These are phyloP conservation scores for Sciurus niger DNA, from an alignment of 2,113 vertebrate species.

Conservation along the genomic window DNA sequence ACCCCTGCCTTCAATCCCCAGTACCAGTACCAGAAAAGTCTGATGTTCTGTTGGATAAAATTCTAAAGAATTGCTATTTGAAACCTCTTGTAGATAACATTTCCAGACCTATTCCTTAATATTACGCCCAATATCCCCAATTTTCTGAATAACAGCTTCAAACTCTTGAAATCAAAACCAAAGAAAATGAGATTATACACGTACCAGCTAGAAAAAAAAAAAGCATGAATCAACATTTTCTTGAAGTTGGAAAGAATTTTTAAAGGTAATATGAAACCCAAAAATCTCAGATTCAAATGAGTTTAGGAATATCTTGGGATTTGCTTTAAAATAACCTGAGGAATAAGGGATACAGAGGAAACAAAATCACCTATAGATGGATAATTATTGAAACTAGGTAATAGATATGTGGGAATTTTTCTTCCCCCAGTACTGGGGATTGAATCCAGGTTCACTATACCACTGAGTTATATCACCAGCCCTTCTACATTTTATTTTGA, in stretches of 20 bases:
- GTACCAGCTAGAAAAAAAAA: not conserved
- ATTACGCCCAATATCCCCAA: not conserved
- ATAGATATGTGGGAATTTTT: not conserved
- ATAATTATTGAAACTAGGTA: not conserved
- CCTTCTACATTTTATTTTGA: too few relatives aligned
- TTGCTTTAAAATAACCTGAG: conserved; percentile 21
- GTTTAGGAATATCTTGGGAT: conserved; percentile 2
- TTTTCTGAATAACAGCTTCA: conserved; percentile 26
- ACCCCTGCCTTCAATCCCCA: too few relatives aligned
- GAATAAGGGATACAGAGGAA: not conserved
- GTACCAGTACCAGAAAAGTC: not conserved
- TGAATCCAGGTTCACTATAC: too few relatives aligned
- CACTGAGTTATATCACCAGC: too few relatives aligned
- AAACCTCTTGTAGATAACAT: not conserved
- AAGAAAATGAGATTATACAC: conserved; percentile 20
- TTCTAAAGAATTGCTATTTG: not conserved
- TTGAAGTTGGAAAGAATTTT: conserved; percentile 40
- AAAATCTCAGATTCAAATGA: conserved; percentile 1
- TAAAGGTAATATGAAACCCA: not conserved
- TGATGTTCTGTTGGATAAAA: not conserved
- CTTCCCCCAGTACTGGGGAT: too few relatives aligned
- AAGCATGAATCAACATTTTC: not conserved
- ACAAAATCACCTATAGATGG: not conserved
- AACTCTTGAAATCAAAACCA: conserved; percentile 14
- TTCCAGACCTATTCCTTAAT: not conserved